A percentile compares a stretch with the other conserved stretches of the same genome.
phyloP scores from a whole-genome alignment of 2,113 vertebrate species.

The Burhinus oedicnemus region DNA sequence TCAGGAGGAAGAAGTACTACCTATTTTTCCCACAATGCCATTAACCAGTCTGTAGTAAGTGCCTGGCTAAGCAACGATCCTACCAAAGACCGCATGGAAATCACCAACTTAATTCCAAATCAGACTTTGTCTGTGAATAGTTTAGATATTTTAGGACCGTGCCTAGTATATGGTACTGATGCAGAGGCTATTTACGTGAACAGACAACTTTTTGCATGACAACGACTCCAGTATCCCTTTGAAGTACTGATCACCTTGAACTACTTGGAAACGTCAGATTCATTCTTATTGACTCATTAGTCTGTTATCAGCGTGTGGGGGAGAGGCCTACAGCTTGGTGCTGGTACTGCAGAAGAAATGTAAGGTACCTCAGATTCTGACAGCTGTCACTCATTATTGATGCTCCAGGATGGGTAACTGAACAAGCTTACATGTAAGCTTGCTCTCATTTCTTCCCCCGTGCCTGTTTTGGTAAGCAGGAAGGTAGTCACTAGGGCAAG shows the following conservation, averaged over 20 bases:
- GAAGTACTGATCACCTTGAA: neutral
- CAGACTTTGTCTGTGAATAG: slow-evolving; percentile 94
- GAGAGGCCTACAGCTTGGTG: neutral
- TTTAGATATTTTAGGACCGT: slow-evolving; percentile 91
- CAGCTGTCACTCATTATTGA: neutral
- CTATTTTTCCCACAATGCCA: slow-evolving; percentile 81
- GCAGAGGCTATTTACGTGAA: slow-evolving; percentile 94
- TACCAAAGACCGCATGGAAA: slow-evolving; percentile 90
- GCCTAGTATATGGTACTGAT: slow-evolving; percentile 95
- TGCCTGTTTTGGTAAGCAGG: neutral
- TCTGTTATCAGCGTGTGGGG: neutral
- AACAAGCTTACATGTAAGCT: neutral
- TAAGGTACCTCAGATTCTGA: neutral
- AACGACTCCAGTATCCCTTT: neutral
- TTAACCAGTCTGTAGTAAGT: slow-evolving; percentile 83
- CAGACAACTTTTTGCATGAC: slow-evolving; percentile 82
- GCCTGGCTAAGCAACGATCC: slow-evolving; percentile 91
- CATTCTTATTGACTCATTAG: neutral
- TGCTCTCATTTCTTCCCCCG: neutral
- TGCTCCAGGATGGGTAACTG: neutral
- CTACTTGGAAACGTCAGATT: neutral
- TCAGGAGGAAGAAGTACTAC: slow-evolving; percentile 88
- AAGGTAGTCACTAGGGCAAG: neutral
- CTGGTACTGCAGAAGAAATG: neutral
- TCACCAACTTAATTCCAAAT: slow-evolving; percentile 90